phyloP scores from a whole-genome alignment of 2,797 vertebrate genomes.

The Hydrolagus colliei region DNA sequence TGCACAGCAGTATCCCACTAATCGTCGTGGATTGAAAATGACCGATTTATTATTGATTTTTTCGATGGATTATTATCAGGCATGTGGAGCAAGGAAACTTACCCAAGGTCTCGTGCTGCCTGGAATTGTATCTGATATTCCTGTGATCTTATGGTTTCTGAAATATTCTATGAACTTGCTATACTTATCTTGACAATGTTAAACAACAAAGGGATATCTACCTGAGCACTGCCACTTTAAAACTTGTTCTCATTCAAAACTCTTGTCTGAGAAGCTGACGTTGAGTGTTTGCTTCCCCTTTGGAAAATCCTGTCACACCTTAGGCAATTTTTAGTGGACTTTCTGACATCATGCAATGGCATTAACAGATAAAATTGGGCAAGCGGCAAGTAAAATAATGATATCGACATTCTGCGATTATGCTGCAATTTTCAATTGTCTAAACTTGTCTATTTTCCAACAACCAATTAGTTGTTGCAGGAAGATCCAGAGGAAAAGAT shows the following conservation, averaged over 20 bases:
- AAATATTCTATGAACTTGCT: too few species aligned
- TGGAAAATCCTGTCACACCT: too few species aligned
- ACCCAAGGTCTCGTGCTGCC: too few species aligned
- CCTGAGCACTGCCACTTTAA: background rate
- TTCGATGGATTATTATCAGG: too few species aligned
- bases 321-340: background rate
- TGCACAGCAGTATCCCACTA: too few species aligned
- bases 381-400: background rate
- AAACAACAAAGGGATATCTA: background rate
- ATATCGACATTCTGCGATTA: background rate
- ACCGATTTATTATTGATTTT: too few species aligned
- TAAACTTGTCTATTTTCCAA: background rate
- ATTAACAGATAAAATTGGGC: background rate
- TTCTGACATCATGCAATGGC: background rate
- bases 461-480: too few species aligned
- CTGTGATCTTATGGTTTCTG: too few species aligned
- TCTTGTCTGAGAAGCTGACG: background rate
- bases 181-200: too few species aligned
- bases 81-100: too few species aligned
- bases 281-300: background rate
- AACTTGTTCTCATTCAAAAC: background rate
- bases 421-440: background rate
- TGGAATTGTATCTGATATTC: too few species aligned
- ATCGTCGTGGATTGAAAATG: too few species aligned
- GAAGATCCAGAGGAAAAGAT: background rate